Base-by-base conservation (phyloP, 2,113 vertebrate genomes). In the Scalopus aquaticus region DNA sequence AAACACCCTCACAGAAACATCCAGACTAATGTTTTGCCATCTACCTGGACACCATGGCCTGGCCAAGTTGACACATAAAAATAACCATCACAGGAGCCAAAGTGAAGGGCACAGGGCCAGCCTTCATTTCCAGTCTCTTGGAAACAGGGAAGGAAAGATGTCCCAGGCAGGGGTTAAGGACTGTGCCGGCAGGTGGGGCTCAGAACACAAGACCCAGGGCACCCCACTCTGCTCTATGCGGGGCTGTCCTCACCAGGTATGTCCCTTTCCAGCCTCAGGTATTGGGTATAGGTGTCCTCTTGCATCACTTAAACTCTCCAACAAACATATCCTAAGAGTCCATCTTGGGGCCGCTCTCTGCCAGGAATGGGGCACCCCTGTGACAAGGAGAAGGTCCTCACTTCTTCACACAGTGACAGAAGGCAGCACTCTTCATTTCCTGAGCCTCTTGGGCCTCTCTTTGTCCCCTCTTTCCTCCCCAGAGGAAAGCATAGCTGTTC, bases 321-420 rank as follows among this genome's bases (percentile, higher is more conserved):
- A 8, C 30, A 17, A 17, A 5, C 2, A 0, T 28, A 6, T 19
- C 12, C 1, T 30, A 54, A 56, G 44, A 28, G 70, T 35, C 35
- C 19, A 22, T 58, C 30, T 35, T 9, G 42, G 39, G 44, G 32
- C 42, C 28, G 22, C 35, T 13, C 22, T 6, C 2, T 32, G 86
- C 64, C 69, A 8, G 44, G n/a, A 22, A 0, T 6, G 1, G 39
- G 3, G 8, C 9, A 6, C 80, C 49, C 30, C 6, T 2, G 39
- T 4, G 7, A n/a, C 6, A 2, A 77, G 20, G 3, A 77, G 20
- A 22, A 26, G n/a, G 19, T 42, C 11, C 9, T 56, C 73, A 13
- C 22, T n/a, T 44, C 76, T 70, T 5, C 28, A 13, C 86, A 35
- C 9, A 30, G 35, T 6, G 72, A 35, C 54, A 62, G 67, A 56